These are phyloP conservation scores for Hapalemur alaotrensis DNA, from an alignment of 2,797 vertebrate species.

Conservation along the genomic window DNA sequence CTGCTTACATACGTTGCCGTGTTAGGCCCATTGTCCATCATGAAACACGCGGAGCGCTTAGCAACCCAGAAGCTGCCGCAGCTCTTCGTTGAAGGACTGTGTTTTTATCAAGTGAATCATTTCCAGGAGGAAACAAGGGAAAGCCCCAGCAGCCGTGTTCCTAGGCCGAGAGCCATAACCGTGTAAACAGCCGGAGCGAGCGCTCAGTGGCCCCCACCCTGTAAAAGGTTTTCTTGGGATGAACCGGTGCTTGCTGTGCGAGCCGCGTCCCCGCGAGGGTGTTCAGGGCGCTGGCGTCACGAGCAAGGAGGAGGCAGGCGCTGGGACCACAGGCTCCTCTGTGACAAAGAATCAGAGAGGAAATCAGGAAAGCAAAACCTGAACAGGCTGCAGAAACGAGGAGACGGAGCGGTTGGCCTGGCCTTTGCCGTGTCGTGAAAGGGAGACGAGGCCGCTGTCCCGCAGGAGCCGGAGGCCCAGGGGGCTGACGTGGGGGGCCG, in stretches of 20 bases:
- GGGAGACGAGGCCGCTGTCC: neutral
- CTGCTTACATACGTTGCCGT: neutral
- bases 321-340: neutral
- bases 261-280: neutral
- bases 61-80: neutral
- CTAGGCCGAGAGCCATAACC: neutral
- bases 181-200: rapidly evolving
- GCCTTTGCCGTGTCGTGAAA: neutral
- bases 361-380: neutral
- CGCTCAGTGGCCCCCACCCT: neutral
- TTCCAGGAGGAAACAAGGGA: conserved; percentile 26
- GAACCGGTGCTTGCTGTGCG: neutral
- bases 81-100: neutral
- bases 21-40: neutral
- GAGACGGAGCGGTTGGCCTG: neutral
- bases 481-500: neutral
- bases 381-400: neutral
- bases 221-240: neutral
- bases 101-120: conserved; percentile 18
- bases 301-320: neutral
- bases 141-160: neutral
- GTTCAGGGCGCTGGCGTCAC: neutral
- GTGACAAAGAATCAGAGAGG: neutral
- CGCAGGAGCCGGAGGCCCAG: neutral
- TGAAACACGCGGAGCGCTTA: conserved; percentile 4